Base-by-base conservation (phyloP, 1,140 invertebrate species). In the Octopus sinensis region DNA sequence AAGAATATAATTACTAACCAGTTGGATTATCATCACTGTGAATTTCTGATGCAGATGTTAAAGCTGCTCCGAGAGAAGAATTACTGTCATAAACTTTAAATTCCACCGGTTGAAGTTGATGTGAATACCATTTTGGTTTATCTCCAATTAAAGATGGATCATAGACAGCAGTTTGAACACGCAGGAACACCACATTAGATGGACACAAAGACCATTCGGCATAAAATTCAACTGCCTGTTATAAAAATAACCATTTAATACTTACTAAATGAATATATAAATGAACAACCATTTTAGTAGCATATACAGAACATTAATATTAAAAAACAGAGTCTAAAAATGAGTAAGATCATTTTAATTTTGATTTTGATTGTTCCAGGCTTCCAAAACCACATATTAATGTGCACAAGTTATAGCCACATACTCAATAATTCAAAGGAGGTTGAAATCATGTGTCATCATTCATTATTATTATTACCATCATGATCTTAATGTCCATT, bases 191-290 rank as follows among this genome's bases (percentile, higher is more conserved):
- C 53, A 99, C 96, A 92, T 99, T 99, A 83, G 94, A 96, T 0
- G 98, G 98, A 13, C 96, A 97, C 3, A 99, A 91, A 0, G 96
- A 96, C 96, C 98, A 99, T 91, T 99, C 98, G 1, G 97, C 97
- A 82, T 99, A 93, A 91, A 97, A 99, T 90, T 99, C 98, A 4
- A 99, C 97, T 7, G 98, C 97, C 94, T 97, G 90, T 17, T 85
- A 84, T 54, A 53, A 43, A 43, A 43, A 3, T 43, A 43, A 43
- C 3, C 30, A 43, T 43, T 43, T 43, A 43, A 43, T 43, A 43
- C 30, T 43, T 43, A 43, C 30, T 43, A 43, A 43, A 43, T 43
- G 30, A 43, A 43, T 43, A 43, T 43, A 43, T 43, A 43, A 43
- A 43, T 43, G 30, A 43, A 43, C 30, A 43, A 43, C 30, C 30